Conservation (phyloP, 2,888 invertebrate species). For the Taphrorychus bicolor region DNA sequence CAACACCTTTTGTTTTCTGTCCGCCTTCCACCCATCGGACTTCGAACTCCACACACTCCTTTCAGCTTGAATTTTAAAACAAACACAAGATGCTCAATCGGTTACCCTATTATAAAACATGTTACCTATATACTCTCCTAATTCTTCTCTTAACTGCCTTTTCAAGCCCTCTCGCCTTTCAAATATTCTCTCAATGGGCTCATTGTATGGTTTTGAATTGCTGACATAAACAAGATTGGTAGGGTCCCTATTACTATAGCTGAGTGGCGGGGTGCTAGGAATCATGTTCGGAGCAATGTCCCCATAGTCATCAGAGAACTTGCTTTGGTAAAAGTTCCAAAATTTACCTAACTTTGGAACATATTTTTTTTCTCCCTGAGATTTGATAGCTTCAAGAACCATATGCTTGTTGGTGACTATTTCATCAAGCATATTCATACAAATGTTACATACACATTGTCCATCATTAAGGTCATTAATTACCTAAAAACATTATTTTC, state of each 20-base stretch:
- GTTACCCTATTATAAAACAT: background rate
- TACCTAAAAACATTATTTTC: slow-evolving; percentile 28
- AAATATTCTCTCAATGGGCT: background rate
- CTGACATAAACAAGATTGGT: background rate
- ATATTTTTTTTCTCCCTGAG: slow-evolving; percentile 33
- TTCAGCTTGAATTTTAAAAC: background rate
- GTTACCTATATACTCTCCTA: background rate
- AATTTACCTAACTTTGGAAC: slow-evolving; percentile 32
- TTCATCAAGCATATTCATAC: slow-evolving; percentile 45
- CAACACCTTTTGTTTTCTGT: background rate
- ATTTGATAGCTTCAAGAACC: slow-evolving; percentile 41
- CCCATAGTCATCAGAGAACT: background rate
- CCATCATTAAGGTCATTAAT: slow-evolving; percentile 35
- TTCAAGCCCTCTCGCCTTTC: slow-evolving; percentile 1
- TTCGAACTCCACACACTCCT: background rate
- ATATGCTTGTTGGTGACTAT: slow-evolving; percentile 42
- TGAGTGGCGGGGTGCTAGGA: background rate
- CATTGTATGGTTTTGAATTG: background rate
- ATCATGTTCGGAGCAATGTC: background rate
- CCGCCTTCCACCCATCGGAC: background rate
- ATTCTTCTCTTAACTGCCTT: background rate
- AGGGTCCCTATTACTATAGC: background rate
- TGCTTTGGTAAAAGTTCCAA: background rate
- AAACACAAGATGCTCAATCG: background rate
- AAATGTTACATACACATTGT: slow-evolving; percentile 44